A percentile compares a stretch with the other conserved stretches of the same genome.
phyloP scores from a whole-genome alignment of 2,888 invertebrate species.

The Apotomis turbidana region DNA sequence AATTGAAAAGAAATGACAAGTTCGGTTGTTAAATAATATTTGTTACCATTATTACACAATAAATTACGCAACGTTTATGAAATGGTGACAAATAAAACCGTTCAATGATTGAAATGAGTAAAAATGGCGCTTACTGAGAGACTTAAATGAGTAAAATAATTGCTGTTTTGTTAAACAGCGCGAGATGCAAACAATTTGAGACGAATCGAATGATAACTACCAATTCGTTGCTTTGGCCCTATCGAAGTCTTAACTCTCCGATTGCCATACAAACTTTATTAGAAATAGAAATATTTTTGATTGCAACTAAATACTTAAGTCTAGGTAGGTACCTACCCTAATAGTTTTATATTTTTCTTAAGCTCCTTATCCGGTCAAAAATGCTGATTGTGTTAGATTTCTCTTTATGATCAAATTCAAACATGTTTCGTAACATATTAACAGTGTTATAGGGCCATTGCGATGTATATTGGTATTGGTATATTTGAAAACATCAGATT shows the following conservation, averaged over 20 bases:
- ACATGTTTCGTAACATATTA: no score
- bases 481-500: no score
- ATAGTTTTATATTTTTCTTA: no score
- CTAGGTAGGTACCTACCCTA: no score
- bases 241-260: neutral
- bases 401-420: no score
- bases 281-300: no score
- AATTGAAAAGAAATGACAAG: neutral
- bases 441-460: no score
- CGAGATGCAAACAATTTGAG: conserved; percentile 18
- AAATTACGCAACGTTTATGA: neutral
- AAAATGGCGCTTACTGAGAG: neutral
- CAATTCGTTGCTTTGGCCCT: conserved; percentile 22
- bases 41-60: neutral
- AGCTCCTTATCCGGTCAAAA: no score
- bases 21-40: neutral
- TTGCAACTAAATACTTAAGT: no score
- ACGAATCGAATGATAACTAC: conserved; percentile 14
- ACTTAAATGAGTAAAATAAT: conserved; percentile 12
- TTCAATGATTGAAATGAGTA: neutral
- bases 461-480: no score
- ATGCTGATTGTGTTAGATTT: no score
- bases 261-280: conserved; percentile 17
- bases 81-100: neutral
- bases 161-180: conserved; percentile 26